These are phyloP conservation scores for Muscina levida DNA, from an alignment of 2,888 invertebrate species.

Conservation along the genomic window DNA sequence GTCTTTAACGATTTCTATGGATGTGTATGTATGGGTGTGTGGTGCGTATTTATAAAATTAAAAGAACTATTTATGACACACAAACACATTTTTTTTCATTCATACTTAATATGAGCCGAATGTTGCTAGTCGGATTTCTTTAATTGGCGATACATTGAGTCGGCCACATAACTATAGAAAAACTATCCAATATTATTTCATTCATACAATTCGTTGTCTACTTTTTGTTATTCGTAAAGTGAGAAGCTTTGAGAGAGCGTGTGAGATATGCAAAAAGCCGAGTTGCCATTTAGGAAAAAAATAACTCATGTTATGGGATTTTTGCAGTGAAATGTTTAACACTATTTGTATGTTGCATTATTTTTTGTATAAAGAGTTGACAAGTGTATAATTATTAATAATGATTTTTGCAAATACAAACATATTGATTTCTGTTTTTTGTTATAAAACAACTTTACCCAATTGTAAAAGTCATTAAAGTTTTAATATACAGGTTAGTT, in stretches of 20 bases:
- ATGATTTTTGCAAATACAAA: no score
- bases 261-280: background rate
- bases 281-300: no score
- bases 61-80: background rate
- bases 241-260: background rate
- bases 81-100: conserved; percentile 12
- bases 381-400: no score
- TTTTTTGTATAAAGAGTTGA: no score
- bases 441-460: no score
- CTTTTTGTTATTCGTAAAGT: background rate
- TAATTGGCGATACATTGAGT: background rate
- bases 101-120: background rate
- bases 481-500: no score
- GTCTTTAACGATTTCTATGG: background rate
- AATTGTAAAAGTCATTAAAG: no score
- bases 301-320: no score
- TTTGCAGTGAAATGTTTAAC: no score
- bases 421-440: no score
- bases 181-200: conserved; percentile 5
- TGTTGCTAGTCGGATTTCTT: background rate
- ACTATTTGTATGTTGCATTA: no score
- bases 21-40: background rate
- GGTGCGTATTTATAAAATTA: no score
- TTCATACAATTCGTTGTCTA: conserved; percentile 1
- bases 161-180: background rate